phyloP scores from a whole-genome alignment of 2,888 invertebrate genomes.

The Dolichopus griseipennis region DNA sequence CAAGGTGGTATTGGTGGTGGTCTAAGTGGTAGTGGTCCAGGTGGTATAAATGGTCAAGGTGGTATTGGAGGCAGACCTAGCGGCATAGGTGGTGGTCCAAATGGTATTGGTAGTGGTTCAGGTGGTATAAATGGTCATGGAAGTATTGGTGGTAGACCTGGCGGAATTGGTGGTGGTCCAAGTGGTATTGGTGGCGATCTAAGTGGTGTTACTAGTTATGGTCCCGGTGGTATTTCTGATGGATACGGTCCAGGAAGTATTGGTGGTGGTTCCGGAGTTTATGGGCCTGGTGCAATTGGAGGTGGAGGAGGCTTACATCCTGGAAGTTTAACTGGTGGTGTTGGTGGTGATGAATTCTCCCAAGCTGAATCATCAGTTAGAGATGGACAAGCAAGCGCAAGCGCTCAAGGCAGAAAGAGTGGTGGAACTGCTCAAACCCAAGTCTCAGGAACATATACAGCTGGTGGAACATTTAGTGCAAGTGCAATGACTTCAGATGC shows the following conservation, averaged over 20 bases:
- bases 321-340: conserved; percentile 19
- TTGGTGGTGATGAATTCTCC: conserved; percentile 53
- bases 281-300: conserved; percentile 16
- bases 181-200: conserved; percentile 8
- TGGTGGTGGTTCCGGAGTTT: not conserved
- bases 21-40: conserved; percentile 21
- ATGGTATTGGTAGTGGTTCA: conserved; percentile 11
- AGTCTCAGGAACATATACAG: conserved; percentile 70
- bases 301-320: conserved; percentile 17
- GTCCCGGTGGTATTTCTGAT: conserved; percentile 11
- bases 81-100: conserved; percentile 17
- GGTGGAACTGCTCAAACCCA: conserved; percentile 73
- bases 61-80: conserved; percentile 16
- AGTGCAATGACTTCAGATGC: conserved; percentile 71
- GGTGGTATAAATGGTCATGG: conserved; percentile 16
- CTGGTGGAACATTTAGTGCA: conserved; percentile 71
- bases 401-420: conserved; percentile 65
- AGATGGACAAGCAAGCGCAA: conserved; percentile 66
- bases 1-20: conserved; percentile 16
- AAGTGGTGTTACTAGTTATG: conserved; percentile 16
- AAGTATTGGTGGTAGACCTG: conserved; percentile 2
- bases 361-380: conserved; percentile 51
- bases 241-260: conserved; percentile 1
- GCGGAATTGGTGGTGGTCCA: conserved; percentile 10
- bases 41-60: conserved; percentile 18